phyloP scores from a whole-genome alignment of 2,888 invertebrate genomes.

The Tillus elongatus region DNA sequence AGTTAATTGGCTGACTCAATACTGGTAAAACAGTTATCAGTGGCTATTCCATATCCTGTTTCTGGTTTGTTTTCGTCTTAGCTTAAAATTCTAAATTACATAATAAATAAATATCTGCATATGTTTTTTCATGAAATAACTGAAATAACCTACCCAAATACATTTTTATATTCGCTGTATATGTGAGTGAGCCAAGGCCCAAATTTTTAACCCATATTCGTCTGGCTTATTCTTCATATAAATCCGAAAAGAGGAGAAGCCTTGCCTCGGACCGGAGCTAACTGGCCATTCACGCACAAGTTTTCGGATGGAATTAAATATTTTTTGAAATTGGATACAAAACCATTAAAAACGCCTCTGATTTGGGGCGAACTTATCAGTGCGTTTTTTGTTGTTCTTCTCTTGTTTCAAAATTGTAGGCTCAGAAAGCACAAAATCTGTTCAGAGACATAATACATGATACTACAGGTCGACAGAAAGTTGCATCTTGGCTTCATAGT shows the following conservation, averaged over 20 bases:
- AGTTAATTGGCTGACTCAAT: too few species aligned
- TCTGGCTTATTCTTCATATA: too few species aligned
- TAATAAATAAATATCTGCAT: too few species aligned
- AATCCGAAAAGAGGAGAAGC: too few species aligned
- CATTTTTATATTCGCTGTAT: conserved; percentile 12
- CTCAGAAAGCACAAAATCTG: conserved; percentile 12
- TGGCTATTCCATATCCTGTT: too few species aligned
- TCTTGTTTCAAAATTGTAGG: conserved; percentile 14
- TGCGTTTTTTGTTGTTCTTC: conserved; percentile 12
- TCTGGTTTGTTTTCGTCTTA: too few species aligned
- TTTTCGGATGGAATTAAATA: conserved; percentile 7
- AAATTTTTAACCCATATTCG: conserved; percentile 6
- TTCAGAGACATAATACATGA: conserved; percentile 15
- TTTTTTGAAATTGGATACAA: conserved; percentile 11
- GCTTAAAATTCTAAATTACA: too few species aligned
- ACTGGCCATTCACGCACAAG: conserved; percentile 1
- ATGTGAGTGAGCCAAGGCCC: conserved; percentile 8
- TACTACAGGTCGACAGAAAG: conserved; percentile 17
- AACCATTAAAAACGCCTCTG: conserved; percentile 13
- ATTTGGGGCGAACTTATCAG: conserved; percentile 12
- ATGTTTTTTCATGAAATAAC: too few species aligned
- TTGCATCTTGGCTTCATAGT: conserved; percentile 15
- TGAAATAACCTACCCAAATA: too few species aligned
- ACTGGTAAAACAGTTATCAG: too few species aligned
- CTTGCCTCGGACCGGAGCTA: too few species aligned